Conservation (phyloP, 1,140 invertebrate species). For the Solen grandis region DNA sequence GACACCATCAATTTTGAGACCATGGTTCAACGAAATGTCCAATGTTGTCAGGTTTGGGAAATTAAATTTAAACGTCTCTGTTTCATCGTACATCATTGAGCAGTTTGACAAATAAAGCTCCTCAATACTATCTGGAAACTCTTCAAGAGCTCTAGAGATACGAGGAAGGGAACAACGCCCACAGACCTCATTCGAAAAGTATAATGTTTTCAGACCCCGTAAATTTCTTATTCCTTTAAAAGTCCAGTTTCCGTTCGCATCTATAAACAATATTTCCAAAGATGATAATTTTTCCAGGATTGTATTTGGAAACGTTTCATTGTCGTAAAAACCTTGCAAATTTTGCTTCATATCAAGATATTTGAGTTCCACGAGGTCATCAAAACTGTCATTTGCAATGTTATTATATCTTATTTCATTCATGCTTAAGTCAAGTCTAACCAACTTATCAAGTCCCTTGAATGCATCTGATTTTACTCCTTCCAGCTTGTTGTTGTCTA, state of each 20-base stretch:
- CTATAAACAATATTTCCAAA: background rate
- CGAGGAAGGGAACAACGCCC: slow-evolving; percentile 5
- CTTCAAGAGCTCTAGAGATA: background rate
- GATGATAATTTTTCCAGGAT: background rate
- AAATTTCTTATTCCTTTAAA: background rate
- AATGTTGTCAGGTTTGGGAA: background rate
- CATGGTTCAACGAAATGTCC: background rate
- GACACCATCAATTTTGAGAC: background rate
- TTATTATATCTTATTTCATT: slow-evolving; percentile 2
- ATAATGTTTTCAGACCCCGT: background rate
- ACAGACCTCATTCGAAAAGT: slow-evolving; percentile 3
- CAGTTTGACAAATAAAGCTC: slow-evolving; percentile 20
- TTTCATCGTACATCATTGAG: background rate
- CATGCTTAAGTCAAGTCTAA: background rate
- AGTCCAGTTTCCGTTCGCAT: background rate
- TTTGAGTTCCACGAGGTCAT: background rate
- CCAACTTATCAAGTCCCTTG: background rate
- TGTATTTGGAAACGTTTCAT: background rate
- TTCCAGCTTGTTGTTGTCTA: too few species aligned
- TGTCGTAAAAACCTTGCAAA: background rate
- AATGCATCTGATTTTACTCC: too few species aligned
- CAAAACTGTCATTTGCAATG: background rate
- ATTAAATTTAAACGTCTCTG: background rate
- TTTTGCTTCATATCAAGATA: slow-evolving; percentile 11
- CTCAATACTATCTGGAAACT: background rate